These are phyloP conservation scores for Phoeniculus purpureus DNA, from an alignment of 2,797 vertebrate genomes.

Conservation along the genomic window DNA sequence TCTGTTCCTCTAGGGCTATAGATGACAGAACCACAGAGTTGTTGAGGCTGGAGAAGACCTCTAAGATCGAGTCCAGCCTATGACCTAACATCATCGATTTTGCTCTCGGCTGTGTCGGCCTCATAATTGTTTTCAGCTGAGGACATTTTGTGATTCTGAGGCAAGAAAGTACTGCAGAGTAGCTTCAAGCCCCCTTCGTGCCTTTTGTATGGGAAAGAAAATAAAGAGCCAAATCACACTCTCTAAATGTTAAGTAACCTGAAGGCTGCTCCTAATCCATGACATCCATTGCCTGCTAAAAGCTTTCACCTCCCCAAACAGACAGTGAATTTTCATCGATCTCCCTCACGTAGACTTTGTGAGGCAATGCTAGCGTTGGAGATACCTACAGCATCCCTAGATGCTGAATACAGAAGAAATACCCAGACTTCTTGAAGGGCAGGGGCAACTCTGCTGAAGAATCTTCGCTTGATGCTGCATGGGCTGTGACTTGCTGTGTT, in stretches of 20 bases:
- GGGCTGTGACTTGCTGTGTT: neutral
- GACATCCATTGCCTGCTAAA: neutral
- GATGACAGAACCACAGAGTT: neutral
- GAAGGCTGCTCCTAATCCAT: neutral
- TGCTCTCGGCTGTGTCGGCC: neutral
- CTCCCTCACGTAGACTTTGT: neutral
- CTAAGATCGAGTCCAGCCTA: too few species aligned
- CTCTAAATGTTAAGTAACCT: neutral
- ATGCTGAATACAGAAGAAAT: neutral
- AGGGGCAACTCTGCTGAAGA: neutral
- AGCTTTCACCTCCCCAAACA: neutral
- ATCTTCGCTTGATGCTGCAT: neutral
- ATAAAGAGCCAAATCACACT: neutral
- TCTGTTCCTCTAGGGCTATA: slow-evolving; percentile 7
- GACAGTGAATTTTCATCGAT: neutral
- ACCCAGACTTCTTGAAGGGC: neutral
- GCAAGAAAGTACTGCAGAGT: neutral
- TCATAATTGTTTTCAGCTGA: neutral
- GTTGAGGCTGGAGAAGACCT: too few species aligned
- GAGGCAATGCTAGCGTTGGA: neutral
- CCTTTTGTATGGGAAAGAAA: neutral
- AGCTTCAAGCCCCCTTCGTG: neutral
- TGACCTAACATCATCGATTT: neutral
- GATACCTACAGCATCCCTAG: neutral
- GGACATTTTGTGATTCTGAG: neutral